phyloP scores from a whole-genome alignment of 2,113 vertebrate species.

The Lagopus leucura region DNA sequence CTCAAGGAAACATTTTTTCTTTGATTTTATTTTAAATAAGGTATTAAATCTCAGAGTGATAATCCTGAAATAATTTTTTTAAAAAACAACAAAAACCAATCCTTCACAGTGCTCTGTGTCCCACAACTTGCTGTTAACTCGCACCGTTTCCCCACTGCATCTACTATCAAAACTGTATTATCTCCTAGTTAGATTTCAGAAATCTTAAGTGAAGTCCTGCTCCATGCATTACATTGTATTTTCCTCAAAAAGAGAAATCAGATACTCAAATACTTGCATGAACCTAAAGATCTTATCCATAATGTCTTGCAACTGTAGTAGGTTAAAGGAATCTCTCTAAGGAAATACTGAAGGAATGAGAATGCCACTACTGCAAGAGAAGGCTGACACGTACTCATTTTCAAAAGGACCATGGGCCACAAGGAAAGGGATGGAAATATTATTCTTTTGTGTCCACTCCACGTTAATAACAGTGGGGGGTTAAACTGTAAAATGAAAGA shows the following conservation, averaged over 20 bases:
- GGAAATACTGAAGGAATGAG: background rate
- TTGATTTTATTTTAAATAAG: background rate
- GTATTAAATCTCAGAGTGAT: constrained; percentile 59
- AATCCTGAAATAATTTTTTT: constrained; percentile 66
- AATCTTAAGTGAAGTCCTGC: background rate
- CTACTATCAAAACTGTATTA: background rate
- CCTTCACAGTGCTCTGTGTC: constrained; percentile 27
- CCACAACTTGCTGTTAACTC: constrained; percentile 43
- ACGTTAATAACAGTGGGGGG: background rate
- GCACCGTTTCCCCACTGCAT: background rate
- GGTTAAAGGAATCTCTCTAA: background rate
- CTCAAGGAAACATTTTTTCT: constrained; percentile 43
- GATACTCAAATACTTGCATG: background rate
- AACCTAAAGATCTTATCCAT: background rate
- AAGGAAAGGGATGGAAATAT: background rate
- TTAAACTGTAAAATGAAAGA: background rate
- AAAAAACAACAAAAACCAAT: constrained; percentile 67
- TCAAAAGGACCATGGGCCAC: background rate
- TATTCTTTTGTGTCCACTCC: background rate
- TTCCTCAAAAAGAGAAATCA: background rate
- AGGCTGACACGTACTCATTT: fast-evolving
- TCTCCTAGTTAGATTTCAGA: background rate
- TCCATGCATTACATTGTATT: background rate
- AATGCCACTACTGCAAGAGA: background rate
- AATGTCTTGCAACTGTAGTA: background rate